Conservation (phyloP, 53 echinoderm and acorn worm genomes). For the Crossaster papposus region DNA sequence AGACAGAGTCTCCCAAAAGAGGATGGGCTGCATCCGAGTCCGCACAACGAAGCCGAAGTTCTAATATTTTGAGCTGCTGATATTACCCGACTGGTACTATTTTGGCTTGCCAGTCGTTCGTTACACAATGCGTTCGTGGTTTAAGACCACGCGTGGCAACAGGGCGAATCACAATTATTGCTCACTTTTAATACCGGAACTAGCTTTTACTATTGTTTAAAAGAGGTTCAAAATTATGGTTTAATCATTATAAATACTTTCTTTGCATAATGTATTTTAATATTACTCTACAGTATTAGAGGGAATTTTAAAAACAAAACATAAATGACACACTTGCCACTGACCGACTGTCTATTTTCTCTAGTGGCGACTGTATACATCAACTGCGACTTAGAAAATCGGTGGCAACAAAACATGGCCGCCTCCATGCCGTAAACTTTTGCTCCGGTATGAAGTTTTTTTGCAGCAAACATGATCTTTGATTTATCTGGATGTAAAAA, state of each 20-base stretch:
- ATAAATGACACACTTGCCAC: not conserved
- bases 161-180: not conserved
- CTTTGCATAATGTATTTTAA: not conserved
- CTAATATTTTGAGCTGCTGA: no score
- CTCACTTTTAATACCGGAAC: not conserved
- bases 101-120: no score
- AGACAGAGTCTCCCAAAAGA: no score
- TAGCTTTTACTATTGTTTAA: not conserved
- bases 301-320: not conserved
- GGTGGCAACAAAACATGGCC: conserved; percentile 37
- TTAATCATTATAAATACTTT: not conserved
- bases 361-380: conserved; percentile 15
- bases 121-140: not conserved
- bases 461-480: no score
- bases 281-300: not conserved
- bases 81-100: no score
- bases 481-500: not conserved
- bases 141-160: not conserved
- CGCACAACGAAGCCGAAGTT: no score
- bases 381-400: not conserved
- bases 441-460: not conserved
- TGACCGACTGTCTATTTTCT: not conserved
- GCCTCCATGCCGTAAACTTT: conserved; percentile 3
- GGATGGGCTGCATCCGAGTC: no score
- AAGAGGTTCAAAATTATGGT: not conserved